Base-by-base conservation (phyloP, 2,888 invertebrate species). In the Chymomyza fuscimana region DNA sequence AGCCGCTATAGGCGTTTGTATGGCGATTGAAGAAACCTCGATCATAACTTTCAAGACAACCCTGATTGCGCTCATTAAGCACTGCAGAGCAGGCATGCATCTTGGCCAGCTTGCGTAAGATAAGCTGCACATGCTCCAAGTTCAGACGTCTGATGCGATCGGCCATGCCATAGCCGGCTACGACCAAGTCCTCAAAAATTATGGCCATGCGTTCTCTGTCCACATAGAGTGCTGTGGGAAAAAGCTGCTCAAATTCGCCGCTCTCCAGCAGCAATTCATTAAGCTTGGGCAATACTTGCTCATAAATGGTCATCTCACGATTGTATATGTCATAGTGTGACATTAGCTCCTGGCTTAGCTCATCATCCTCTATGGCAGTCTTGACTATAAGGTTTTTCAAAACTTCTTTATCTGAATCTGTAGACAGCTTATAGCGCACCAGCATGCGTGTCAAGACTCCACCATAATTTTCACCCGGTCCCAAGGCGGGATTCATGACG, bases 41-140 rank as follows among this genome's bases (percentile, higher is more conserved):
- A 79, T 92, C 91, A 29, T 87, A 92, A 1, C 68, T 73, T 52
- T 89, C 81, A 25, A 91, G 70, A n/a, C 65, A 74, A 0, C 88
- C 84, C 0, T 65, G 63, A 40, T 88, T 77, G 1, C 89, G 91
- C 32, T 91, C 89, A 70, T 93, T 93, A 25, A 92, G 79, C 0
- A 92, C 92, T 0, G 93, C 92, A 0, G 93, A 93, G 0, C 93
- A 87, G 0, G 93, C 93, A 78, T 93, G 93, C 82, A 93, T 92
- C 77, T 92, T 91, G 1, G 93, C 93, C 74, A 93, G 69, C 1
- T 92, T 90, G 1, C 86, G 82, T 0, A 93, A 78, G 0, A 92
- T 89, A 12, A 92, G 32, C 72, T 89, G 90, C 0, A 90, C 82
- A 66, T 93, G 93, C 4, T 90, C 87, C 69, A 92, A 73, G 72